Conservation (phyloP, 2,113 vertebrate genomes). For the Macrotis lagotis region DNA sequence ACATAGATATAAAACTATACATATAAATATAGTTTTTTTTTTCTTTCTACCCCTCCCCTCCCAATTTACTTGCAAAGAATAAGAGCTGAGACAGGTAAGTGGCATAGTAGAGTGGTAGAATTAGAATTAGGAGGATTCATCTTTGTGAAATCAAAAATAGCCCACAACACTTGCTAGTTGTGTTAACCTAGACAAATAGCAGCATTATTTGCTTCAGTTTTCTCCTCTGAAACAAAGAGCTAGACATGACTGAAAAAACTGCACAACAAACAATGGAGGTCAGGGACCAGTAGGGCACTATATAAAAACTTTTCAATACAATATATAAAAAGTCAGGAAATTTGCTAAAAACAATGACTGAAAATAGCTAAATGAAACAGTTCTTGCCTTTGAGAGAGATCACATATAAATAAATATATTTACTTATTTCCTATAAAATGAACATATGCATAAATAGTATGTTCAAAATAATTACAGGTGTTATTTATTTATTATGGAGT, state of each 20-base stretch:
- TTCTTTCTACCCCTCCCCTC: neutral
- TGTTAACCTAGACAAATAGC: too few species aligned
- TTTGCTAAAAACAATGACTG: neutral
- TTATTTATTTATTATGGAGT: neutral
- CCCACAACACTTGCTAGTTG: too few species aligned
- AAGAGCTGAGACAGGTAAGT: neutral
- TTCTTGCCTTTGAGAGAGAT: neutral
- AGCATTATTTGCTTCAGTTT: too few species aligned
- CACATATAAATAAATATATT: neutral
- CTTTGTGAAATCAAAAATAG: too few species aligned
- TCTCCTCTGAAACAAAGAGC: too few species aligned
- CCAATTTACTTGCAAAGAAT: neutral
- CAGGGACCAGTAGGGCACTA: too few species aligned
- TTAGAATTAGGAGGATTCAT: neutral
- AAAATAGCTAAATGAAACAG: neutral
- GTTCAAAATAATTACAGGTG: neutral
- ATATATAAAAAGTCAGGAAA: neutral
- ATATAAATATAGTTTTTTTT: neutral
- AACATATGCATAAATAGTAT: neutral
- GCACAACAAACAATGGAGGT: too few species aligned
- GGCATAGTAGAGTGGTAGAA: neutral
- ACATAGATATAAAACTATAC: neutral
- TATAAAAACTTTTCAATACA: neutral
- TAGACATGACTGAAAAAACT: too few species aligned
- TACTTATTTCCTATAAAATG: too few species aligned